Evolutionary conservation across 2,888 invertebrate species (phyloP), one percentile per base, ranked within the genome.

Genomic region (Dicyrtoma fusca): DNA sequence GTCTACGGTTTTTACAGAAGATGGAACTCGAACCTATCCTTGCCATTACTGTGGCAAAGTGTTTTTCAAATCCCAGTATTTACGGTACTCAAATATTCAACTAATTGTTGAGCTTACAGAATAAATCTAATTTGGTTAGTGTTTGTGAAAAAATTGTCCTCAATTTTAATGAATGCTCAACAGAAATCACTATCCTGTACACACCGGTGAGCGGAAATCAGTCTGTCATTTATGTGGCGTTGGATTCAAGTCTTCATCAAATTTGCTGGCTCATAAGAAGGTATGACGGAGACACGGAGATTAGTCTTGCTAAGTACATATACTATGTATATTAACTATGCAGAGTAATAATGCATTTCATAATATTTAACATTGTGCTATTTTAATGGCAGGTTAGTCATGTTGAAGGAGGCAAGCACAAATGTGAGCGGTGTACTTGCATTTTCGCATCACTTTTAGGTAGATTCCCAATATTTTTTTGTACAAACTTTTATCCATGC

Each of bases 201-300:
- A 71, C 34, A 71, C 63, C 11, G 62, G 51, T 8, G 71, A 64
- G 45, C 53, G 71, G 4, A 71, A 53, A 21, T 62, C 26, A 4
- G 42, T 64, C 13, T 71, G 71, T 51, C 19, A 63, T 45, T 55
- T 63, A 17, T 71, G 71, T 64, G 71, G 71, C 4, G 71, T 51
- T 17, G 71, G 63, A 1, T 71, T 71, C 45, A 71, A 71, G 25
- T 71, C 71, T 1, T 64, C 64, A 14, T 64, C 64, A 10, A 71
- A 71, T 71, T 64, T 71, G 23, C 17, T 55, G n/a, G 23, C 71
- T 14, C 71, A 71, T 34, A 71, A 64, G 19, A 71, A 64, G 71
- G 63, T 64, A 42, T 25, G 51, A 19, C n/a, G n/a, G n/a, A n/a
- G n/a, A n/a, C n/a, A n/a, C n/a, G n/a, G n/a, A n/a, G n/a, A n/a